Evolutionary conservation across 2,888 invertebrate species (phyloP).

Genomic region (Lepetodrilus schrolli): DNA sequence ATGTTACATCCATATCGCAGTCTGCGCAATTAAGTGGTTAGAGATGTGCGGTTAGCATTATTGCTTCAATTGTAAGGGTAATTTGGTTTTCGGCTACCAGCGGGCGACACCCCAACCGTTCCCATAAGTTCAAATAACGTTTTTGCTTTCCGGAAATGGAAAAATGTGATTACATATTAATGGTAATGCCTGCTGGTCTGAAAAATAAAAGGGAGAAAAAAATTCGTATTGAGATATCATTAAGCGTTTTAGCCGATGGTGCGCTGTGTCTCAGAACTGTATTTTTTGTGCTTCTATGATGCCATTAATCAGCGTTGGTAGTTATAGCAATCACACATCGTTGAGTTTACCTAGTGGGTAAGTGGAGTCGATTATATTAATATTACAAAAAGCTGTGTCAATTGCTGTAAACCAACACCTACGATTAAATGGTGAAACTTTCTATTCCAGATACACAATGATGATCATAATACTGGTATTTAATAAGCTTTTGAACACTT

Average conservation of each 20-base stretch:
- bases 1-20: conserved; percentile 1
- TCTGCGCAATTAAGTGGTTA: conserved; percentile 13
- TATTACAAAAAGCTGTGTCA: too few relatives aligned
- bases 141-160: background rate
- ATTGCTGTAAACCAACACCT: too few relatives aligned
- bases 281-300: background rate
- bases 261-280: background rate
- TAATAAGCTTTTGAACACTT: too few relatives aligned
- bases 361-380: too few relatives aligned
- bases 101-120: conserved; percentile 6
- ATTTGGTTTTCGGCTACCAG: background rate
- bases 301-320: too few relatives aligned
- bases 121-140: conserved; percentile 4
- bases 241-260: background rate
- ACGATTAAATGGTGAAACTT: too few relatives aligned
- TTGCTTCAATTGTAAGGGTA: conserved; percentile 25
- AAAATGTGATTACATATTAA: conserved; percentile 11
- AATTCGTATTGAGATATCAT: background rate
- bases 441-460: too few relatives aligned
- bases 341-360: too few relatives aligned
- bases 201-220: background rate
- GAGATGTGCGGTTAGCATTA: conserved; percentile 7
- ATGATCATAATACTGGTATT: too few relatives aligned
- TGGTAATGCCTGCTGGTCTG: background rate
- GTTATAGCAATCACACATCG: too few relatives aligned